Base-by-base conservation (phyloP, 92 coral and sea anemone genomes). In the Blastomussa wellsi region DNA sequence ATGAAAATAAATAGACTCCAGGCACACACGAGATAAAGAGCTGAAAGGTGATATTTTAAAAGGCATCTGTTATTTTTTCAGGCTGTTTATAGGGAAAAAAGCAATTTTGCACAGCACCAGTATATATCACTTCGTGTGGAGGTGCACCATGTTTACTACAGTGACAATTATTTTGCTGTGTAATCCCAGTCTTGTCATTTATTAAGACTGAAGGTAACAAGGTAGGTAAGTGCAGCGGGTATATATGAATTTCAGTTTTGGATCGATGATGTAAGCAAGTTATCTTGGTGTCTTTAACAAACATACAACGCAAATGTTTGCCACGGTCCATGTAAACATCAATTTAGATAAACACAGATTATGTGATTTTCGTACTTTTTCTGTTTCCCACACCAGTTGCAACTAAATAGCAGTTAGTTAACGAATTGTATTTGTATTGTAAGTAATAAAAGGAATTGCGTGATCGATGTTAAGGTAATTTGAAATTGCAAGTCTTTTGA, bases 1-100 rank as follows among this genome's bases (percentile, higher is more conserved):
- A 28, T 29, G 79, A 75, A 75, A 75, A 75, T 47, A 47, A 75
- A 75, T 26, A 75, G 24, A 29, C 64, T 47, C 39, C 79, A 38
- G n/a, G 39, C 62, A 24, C 36, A 28, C 13, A 16, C n/a, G 79
- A 75, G 79, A 48, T 75, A 75, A 75, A 42, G 20, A 26, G 11
- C 1, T 44, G 79, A 48, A 47, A 75, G 39, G 38, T 42, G 55
- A 75, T 75, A 75, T 75, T 75, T 47, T 29, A 29, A 73, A 73
- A 9, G 1, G 49, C 4, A 42, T 49, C 36, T 74, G 55, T 44
- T 74, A 41, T 74, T 71, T 71, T 72, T 72, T 32, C 79, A 32
- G 62, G 68, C 35, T 62, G 17, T 62, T 26, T 2, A 26, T 11
- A 62, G 35, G 11, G 7, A 28, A 62, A 62, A 62, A 10, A n/a